Evolutionary conservation across 2,797 vertebrate species (phyloP), one percentile per base, ranked within the genome.

Genomic region (Chrysocyon brachyurus): DNA sequence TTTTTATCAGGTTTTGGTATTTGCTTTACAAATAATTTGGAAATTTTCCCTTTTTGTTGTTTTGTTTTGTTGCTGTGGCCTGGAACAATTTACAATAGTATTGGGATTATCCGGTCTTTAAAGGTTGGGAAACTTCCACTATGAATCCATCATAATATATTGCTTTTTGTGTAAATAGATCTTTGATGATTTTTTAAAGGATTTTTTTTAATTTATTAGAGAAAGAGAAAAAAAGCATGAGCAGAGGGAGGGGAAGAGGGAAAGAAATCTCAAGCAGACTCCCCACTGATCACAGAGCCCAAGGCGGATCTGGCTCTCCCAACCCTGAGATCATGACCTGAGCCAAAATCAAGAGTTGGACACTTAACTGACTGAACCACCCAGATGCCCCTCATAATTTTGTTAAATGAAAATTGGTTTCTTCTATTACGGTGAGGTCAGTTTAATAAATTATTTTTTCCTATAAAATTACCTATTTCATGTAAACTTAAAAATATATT

Each of bases 21-120:
- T 72, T 81, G n/a, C 33, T 79, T 81, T 91, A 73, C 68, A 85
- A 95, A 63, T 82, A 56, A 33, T 91, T 73, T 73, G 19, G 40
- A 91, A 3, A 3, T 49, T 59, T 73, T 52, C 28, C 11, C 28
- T 63, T 73, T 12, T 54, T 54, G 40, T 83, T 72, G 26, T 24
- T 56, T 68, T 33, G 59, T 26, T 14, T 66, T 15, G 11, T 70
- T 28, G 66, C 66, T 82, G 49, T 82, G 64, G 3, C 66, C 36
- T 59, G 49, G 17, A 61, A 56, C 5, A 72, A 28, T 72, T 56
- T 63, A 33, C 24, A 40, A 57, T 26, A 84, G 22, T 49, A 16
- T 31, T 91, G 3, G 12, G 46, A 57, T 79, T 79, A 46, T n/a
- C 49, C 49, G 3, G 28, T 83, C 36, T 66, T 89, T 64, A 88